Conservation (phyloP, 2,113 vertebrate genomes). For the Phylloscopus trochilus region DNA sequence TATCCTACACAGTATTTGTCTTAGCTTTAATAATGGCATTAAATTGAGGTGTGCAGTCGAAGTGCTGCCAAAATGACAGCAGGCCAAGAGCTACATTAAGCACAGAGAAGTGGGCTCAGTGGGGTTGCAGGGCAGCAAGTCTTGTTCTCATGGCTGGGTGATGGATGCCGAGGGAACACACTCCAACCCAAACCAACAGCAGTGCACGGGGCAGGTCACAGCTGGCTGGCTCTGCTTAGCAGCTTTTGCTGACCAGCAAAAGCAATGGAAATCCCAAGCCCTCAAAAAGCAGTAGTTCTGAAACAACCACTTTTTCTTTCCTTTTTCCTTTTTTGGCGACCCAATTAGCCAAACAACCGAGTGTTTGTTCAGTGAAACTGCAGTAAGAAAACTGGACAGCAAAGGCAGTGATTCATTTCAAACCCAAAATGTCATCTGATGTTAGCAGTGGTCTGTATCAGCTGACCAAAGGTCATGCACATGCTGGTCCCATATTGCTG, state of each 20-base stretch:
- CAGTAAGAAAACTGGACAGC: background rate
- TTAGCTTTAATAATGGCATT: constrained; percentile 22
- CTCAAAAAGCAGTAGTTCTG: background rate
- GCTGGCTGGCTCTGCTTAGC: background rate
- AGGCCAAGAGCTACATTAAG: constrained; percentile 21
- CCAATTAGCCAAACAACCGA: background rate
- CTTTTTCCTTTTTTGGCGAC: background rate
- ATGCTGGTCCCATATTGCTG: background rate
- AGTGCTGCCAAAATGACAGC: constrained; percentile 11
- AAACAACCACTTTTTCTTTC: background rate
- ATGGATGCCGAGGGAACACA: fast-evolving
- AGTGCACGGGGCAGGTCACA: fast-evolving
- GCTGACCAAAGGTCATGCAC: background rate
- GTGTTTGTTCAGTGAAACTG: background rate
- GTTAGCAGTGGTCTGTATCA: background rate
- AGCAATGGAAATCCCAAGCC: background rate
- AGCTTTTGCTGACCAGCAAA: constrained; percentile 39
- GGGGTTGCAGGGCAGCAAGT: background rate
- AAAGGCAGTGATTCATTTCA: background rate
- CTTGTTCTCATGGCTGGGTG: constrained; percentile 2
- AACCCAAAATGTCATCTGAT: background rate
- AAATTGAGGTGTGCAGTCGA: background rate
- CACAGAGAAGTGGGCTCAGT: background rate
- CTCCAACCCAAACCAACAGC: background rate
- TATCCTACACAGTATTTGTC: background rate